Evolutionary conservation across 2,888 invertebrate species (phyloP).

Genomic region (Drosophila fulvimacula): DNA sequence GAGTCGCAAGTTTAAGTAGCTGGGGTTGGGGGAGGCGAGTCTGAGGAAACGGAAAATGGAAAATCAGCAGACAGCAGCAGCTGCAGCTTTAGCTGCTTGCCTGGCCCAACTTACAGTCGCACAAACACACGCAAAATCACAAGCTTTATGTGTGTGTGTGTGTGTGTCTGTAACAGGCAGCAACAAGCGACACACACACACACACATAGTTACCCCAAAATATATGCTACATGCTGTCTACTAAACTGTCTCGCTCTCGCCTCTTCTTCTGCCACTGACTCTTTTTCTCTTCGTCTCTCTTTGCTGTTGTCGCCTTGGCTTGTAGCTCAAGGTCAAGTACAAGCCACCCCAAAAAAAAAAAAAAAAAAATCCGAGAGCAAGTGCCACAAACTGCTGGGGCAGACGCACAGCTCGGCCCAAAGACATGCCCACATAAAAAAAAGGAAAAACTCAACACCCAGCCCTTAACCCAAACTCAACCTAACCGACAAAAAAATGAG

Average conservation of each 20-base stretch:
- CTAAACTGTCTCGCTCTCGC: conserved; percentile 5
- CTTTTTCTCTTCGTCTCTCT: background rate
- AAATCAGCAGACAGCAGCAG: conserved; percentile 16
- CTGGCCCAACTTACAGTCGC: conserved; percentile 69
- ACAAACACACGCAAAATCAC: conserved; percentile 74
- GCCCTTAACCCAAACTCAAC: background rate
- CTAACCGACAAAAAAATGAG: conserved; percentile 2
- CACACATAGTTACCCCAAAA: conserved; percentile 28
- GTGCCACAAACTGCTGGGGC: conserved; percentile 16
- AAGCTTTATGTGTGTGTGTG: conserved; percentile 4
- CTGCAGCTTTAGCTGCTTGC: conserved; percentile 40
- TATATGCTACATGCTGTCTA: conserved; percentile 45
- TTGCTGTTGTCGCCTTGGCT: conserved; percentile 57
- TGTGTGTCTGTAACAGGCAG: conserved; percentile 26
- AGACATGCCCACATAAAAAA: conserved; percentile 13
- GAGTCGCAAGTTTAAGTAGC: conserved; percentile 44
- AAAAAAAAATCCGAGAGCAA: conserved; percentile 17
- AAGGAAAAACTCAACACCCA: conserved; percentile 1
- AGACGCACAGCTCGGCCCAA: conserved; percentile 24
- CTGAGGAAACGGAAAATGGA: conserved; percentile 5
- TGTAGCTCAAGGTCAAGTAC: conserved; percentile 77
- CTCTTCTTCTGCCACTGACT: background rate
- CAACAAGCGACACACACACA: conserved; percentile 19
- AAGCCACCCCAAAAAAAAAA: conserved; percentile 48
- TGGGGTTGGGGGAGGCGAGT: background rate